Base-by-base conservation (phyloP, 2,113 vertebrate genomes). In the Rhea pennata region DNA sequence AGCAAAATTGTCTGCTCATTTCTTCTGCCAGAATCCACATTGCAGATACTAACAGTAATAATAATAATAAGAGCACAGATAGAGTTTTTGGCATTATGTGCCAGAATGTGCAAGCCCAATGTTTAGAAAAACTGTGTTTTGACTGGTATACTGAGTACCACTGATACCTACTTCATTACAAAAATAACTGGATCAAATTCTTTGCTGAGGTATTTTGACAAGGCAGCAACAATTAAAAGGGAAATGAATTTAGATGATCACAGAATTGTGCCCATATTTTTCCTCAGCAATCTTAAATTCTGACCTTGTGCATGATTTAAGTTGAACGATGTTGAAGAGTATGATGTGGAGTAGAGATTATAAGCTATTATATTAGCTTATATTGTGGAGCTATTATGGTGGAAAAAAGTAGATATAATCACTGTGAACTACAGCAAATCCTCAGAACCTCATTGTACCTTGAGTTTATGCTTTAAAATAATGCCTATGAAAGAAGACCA, bases 391-490 rank as follows among this genome's bases (percentile, higher is more conserved):
- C 77, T 89, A 42, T 20, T 87, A 9, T 40, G 79, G 77, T 3
- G 7, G 46, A 82, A 66, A 40, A 64, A 90, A 81, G 40, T 62
- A 83, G 64, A 64, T 85, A 12, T 39, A 75, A 85, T 89, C 11
- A 2, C 48, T 93, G 56, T 76, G 64, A 24, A 11, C 62, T 82
- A 42, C 44, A 77, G 80, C 65, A 87, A 26, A 72, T 56, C 33
- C 73, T 90, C 36, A 82, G 80, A 94, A 82, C 29, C 79, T 89
- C 62, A 73, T 8, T 62, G 22, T 73, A 61, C 54, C 50, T 71
- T 89, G 66, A 82, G 53, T 84, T 54, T 33, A 3, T 61, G 70
- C 62, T 94, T 93, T 82, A 78, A 89, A 95, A 73, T 73, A 94
- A 89, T 70, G 58, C 27, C 62, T 46, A 27, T 82, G 75, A 84